phyloP scores from a whole-genome alignment of 2,797 vertebrate species.

The Cetoscarus ocellatus region DNA sequence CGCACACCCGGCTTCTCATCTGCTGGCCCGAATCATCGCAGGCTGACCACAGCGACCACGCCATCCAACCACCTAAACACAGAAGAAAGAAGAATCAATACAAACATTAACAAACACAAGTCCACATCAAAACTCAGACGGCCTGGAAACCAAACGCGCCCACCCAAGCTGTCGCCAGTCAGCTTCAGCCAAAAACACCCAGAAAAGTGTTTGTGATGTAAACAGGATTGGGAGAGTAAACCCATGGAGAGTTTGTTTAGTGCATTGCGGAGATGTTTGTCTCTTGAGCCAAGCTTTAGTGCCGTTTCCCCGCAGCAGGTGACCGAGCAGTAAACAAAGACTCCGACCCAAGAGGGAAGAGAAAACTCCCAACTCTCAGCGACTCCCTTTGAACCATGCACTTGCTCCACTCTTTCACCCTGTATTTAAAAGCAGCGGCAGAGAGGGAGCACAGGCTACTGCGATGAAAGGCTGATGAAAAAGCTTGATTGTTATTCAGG shows the following conservation, averaged over 20 bases:
- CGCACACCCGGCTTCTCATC: conserved; percentile 90
- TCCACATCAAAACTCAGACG: conserved; percentile 14
- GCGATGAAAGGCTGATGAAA: conserved; percentile 51
- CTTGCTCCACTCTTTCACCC: conserved; percentile 55
- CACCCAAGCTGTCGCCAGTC: conserved; percentile 56
- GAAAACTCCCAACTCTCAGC: conserved; percentile 50
- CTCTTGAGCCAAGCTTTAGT: conserved; percentile 62
- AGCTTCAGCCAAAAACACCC: conserved; percentile 30
- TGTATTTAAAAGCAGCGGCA: conserved; percentile 48
- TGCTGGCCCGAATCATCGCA: conserved; percentile 93
- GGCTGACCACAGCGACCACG: conserved; percentile 95
- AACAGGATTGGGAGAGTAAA: conserved; percentile 60
- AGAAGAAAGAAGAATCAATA: conserved; percentile 45
- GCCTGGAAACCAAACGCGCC: conserved; percentile 50
- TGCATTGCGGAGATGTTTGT: conserved; percentile 73
- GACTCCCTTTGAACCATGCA: conserved; percentile 44
- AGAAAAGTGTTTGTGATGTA: conserved; percentile 66
- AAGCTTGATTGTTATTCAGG: conserved; percentile 57
- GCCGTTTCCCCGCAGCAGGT: conserved; percentile 64
- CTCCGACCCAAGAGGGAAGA: conserved; percentile 51
- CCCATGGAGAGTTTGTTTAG: conserved; percentile 69
- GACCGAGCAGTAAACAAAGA: conserved; percentile 64
- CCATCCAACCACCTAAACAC: conserved; percentile 94
- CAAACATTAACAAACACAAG: conserved; percentile 26
- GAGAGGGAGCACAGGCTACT: conserved; percentile 50